Base-by-base conservation (phyloP, 1,140 invertebrate genomes). In the Artemia franciscana region DNA sequence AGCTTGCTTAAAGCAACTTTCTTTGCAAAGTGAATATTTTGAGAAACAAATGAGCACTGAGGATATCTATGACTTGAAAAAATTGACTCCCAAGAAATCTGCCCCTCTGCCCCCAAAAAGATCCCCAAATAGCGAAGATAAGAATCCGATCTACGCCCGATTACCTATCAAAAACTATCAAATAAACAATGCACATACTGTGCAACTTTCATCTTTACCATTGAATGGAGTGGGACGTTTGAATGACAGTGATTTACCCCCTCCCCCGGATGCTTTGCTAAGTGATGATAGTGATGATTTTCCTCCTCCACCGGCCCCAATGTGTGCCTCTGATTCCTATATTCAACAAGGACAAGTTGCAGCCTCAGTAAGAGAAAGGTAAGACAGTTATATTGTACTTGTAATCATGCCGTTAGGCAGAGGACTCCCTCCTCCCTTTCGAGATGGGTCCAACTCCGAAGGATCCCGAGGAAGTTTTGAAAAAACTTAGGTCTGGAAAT, bases 281-380 rank as follows among this genome's bases (percentile, higher is more conserved):
- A 69, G 62, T 56, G 66, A 62, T 18, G 65, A 67, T 3, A 69
- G 71, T 1, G 74, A 76, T 59, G 75, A 75, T 23, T 74, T 76
- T 61, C 73, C 74, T 60, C 75, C 75, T 25, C 74, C 74, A 3
- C 73, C 75, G 39, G 72, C 75, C 26, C 75, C 75, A 9, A 69
- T 76, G 27, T 71, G 66, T 2, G 63, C 63, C n/a, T 64, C 63
- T 12, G 63, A 64, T 18, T 64, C 60, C 26, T 63, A 63, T 57
- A 26, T 64, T 24, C 63, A 64, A 23, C 63, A 64, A 39, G 60
- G 63, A 4, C 60, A 61, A 60, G 63, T 60, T 18, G 63, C 63
- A 9, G 63, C 63, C 9, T 64, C 63, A 12, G 63, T 64, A 25
- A 59, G 63, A 60, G 63, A 64, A 28, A 59, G 39, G 39, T 51